Evolutionary conservation across 2,113 vertebrate genomes (phyloP).

Genomic region (Dicentrarchus labrax): DNA sequence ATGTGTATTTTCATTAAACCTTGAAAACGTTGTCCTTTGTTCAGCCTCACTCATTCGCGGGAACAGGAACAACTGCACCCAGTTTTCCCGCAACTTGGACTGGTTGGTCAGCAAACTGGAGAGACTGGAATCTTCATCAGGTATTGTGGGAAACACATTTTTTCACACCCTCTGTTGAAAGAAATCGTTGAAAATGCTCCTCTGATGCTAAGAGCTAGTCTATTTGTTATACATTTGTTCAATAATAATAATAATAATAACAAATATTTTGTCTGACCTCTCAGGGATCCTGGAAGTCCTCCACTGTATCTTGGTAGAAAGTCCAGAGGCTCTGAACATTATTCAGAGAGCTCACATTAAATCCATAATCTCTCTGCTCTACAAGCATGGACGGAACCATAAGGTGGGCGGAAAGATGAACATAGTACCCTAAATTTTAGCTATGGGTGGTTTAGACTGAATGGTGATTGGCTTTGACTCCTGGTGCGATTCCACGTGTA

Average conservation of each 20-base stretch:
- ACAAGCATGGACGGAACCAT: conserved; percentile 96
- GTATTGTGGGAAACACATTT: conserved; percentile 74
- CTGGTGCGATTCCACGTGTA: not conserved
- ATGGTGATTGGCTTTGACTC: not conserved
- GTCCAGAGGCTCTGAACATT: conserved; percentile 96
- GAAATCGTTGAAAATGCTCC: not conserved
- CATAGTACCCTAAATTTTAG: not conserved
- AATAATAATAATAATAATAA: not conserved
- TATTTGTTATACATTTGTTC: not conserved
- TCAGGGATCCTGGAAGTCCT: conserved; percentile 96
- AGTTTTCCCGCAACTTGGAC: conserved; percentile 95
- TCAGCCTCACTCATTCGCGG: conserved; percentile 95
- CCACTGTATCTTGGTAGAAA: conserved; percentile 95
- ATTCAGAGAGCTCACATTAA: conserved; percentile 95
- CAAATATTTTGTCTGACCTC: conserved; percentile 37
- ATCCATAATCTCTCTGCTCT: conserved; percentile 95
- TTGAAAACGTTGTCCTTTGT: conserved; percentile 3
- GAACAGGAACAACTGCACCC: conserved; percentile 96
- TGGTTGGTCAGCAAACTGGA: conserved; percentile 98
- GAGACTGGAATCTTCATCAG: conserved; percentile 96
- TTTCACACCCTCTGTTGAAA: not conserved
- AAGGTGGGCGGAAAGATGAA: conserved; percentile 84
- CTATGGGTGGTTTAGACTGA: not conserved
- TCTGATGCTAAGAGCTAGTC: not conserved
- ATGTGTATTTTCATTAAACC: not conserved